Evolutionary conservation across 2,113 vertebrate species (phyloP).

Genomic region (Hyaena hyaena): DNA sequence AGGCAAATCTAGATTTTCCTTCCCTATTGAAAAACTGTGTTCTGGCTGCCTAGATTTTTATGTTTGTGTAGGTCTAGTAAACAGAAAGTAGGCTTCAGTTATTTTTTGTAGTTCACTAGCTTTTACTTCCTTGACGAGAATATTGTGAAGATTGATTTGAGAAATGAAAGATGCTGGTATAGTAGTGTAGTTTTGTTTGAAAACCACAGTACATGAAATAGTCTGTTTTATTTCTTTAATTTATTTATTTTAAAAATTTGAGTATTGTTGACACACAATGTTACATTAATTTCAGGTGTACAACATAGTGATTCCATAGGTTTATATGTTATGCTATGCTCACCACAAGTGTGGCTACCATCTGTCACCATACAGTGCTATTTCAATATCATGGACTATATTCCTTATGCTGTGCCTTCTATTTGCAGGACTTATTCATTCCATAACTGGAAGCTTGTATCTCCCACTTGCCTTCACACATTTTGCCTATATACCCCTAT

Average conservation of each 20-base stretch:
- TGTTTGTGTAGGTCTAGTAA: slow-evolving; percentile 35
- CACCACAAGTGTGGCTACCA: background rate
- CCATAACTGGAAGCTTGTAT: background rate
- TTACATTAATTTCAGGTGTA: background rate
- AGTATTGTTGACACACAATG: background rate
- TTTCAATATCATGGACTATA: background rate
- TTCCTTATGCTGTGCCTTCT: background rate
- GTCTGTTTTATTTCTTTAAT: background rate
- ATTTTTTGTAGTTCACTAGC: background rate
- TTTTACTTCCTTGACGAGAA: slow-evolving; percentile 55
- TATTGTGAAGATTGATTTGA: slow-evolving; percentile 49
- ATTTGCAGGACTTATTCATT: background rate
- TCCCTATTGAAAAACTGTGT: background rate
- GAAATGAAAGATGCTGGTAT: slow-evolving; percentile 45
- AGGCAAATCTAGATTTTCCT: slow-evolving; percentile 18
- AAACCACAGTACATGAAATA: slow-evolving; percentile 15
- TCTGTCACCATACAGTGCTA: background rate
- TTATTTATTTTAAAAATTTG: background rate
- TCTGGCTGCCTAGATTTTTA: background rate
- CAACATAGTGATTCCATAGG: background rate
- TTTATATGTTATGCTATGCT: background rate
- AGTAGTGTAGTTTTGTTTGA: slow-evolving; percentile 18
- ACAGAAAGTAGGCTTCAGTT: background rate
- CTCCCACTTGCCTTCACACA: background rate
- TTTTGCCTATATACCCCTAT: background rate